Evolutionary conservation across 2,113 vertebrate genomes (phyloP).

Genomic region (Myodes glareolus): DNA sequence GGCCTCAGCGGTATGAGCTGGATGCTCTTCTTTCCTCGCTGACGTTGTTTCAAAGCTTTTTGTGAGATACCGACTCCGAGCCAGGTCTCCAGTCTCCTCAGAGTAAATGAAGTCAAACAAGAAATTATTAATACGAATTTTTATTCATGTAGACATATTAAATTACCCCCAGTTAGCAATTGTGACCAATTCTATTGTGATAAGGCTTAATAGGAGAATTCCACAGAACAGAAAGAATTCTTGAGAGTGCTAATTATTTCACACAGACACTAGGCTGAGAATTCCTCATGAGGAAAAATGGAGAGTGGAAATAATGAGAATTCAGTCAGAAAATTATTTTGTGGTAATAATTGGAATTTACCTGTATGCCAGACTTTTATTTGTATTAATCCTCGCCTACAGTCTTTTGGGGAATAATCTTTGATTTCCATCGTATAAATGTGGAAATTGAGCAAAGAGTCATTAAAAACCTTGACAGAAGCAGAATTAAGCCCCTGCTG

Average conservation of each 20-base stretch:
- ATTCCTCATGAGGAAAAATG: not conserved
- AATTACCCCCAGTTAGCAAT: conserved; percentile 60
- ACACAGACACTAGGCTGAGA: conserved; percentile 44
- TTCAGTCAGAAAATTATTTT: conserved; percentile 16
- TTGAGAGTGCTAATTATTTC: conserved; percentile 55
- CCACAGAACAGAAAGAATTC: conserved; percentile 51
- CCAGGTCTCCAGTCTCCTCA: not conserved
- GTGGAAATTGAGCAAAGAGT: not conserved
- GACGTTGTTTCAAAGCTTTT: not conserved
- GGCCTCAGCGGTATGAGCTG: not conserved
- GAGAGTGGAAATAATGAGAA: conserved; percentile 35
- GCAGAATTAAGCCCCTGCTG: not conserved
- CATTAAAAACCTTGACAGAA: not conserved
- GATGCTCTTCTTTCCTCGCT: not conserved
- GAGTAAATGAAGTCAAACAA: conserved; percentile 24
- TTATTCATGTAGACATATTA: not conserved
- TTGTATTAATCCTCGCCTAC: not conserved
- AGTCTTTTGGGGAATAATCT: not conserved
- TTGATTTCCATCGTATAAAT: not conserved
- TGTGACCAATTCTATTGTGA: conserved; percentile 4
- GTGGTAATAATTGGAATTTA: not conserved
- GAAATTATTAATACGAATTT: conserved; percentile 43
- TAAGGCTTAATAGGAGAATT: conserved; percentile 38
- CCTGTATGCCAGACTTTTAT: not conserved
- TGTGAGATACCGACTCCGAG: not conserved